A percentile compares a stretch with the other conserved stretches of the same genome.
Conservation (phyloP, 2,113 vertebrate genomes). For the Jaculus jaculus region DNA sequence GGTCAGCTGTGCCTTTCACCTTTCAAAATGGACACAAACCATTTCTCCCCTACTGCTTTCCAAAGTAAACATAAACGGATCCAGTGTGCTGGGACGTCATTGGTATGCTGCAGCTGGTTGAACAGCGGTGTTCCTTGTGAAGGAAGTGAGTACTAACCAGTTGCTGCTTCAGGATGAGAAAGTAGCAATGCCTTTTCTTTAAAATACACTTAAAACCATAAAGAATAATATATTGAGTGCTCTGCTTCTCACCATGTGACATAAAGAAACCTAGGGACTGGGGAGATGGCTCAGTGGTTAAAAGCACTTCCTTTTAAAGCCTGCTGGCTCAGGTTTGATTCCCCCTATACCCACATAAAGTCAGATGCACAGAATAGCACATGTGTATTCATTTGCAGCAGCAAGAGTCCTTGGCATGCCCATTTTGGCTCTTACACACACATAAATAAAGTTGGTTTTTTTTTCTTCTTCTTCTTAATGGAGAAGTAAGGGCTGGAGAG, state of each 20-base stretch:
- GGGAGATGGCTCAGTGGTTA: no score
- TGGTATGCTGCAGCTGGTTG: background rate
- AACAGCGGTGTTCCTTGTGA: background rate
- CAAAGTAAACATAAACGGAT: slow-evolving; percentile 14
- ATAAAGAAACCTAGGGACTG: background rate
- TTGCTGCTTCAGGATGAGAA: background rate
- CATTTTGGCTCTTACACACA: no score
- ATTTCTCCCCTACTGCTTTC: slow-evolving; percentile 11
- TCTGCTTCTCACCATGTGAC: background rate
- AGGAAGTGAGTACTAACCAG: background rate
- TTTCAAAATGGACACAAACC: slow-evolving; percentile 6
- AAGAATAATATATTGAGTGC: background rate
- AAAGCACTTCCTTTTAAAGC: no score
- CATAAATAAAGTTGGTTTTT: no score
- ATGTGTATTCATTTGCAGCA: no score
- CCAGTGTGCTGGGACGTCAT: background rate
- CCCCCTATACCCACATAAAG: no score
- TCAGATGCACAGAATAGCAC: no score
- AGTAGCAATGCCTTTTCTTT: background rate
- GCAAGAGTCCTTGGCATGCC: no score
- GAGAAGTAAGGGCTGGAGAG: no score
- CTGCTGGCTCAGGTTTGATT: no score
- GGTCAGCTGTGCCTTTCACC: slow-evolving; percentile 1
- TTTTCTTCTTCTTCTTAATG: no score
- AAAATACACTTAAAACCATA: background rate